Percentiles rank a stretch among this genome's conserved stretches.
These are phyloP conservation scores for Branchipolynoe longqiensis DNA, from an alignment of 2,888 invertebrate species.

Conservation along the genomic window DNA sequence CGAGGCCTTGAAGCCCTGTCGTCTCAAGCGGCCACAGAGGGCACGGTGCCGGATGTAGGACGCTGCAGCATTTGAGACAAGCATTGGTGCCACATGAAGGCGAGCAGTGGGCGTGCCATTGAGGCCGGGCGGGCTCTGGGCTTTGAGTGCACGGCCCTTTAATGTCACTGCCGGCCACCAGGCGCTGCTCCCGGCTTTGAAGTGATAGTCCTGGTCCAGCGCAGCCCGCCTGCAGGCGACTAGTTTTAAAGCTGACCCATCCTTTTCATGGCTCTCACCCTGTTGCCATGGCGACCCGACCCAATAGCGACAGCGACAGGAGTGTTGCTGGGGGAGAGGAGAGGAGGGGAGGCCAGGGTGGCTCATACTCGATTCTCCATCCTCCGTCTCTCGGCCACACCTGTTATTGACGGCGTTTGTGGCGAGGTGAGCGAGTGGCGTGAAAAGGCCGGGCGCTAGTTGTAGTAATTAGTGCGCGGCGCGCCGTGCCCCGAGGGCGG, in stretches of 20 bases:
- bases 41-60: too few relatives aligned
- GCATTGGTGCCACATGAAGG: conserved; percentile 40
- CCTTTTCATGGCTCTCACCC: conserved; percentile 41
- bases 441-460: conserved; percentile 17
- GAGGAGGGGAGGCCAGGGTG: neutral
- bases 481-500: conserved; percentile 15
- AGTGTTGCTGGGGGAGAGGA: neutral
- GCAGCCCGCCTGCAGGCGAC: neutral
- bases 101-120: conserved; percentile 22
- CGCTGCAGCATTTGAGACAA: conserved; percentile 52
- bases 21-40: neutral
- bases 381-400: neutral
- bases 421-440: conserved; percentile 28
- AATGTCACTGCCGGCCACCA: conserved; percentile 22
- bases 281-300: conserved; percentile 46
- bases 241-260: conserved; percentile 40
- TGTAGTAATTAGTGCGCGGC: conserved; percentile 35
- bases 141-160: conserved; percentile 36
- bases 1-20: neutral
- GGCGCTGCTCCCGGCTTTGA: conserved; percentile 28
- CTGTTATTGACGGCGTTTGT: conserved; percentile 51
- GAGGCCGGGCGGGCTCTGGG: neutral
- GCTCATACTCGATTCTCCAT: neutral
- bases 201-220: conserved; percentile 52
- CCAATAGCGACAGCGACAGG: neutral